A percentile compares a stretch with the other conserved stretches of the same genome.
Conservation (phyloP, 2,113 vertebrate species). For the Corythornis vintsioides region DNA sequence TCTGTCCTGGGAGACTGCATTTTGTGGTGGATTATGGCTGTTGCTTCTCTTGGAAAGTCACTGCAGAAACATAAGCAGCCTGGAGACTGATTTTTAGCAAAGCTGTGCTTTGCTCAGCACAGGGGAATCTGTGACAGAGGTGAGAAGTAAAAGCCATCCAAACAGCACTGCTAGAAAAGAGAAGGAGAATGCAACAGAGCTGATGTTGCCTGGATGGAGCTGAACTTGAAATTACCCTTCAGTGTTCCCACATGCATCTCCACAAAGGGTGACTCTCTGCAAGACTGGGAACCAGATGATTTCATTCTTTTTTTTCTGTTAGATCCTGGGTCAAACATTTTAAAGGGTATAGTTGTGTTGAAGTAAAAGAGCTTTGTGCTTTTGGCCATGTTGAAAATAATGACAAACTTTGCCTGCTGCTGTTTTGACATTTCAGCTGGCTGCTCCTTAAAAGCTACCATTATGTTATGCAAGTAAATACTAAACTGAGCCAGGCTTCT, state of each 20-base stretch:
- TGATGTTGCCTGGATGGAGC: neutral
- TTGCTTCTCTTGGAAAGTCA: neutral
- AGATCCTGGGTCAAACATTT: neutral
- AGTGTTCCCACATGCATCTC: neutral
- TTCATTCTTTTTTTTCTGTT: neutral
- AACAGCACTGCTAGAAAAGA: neutral
- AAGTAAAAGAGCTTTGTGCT: neutral
- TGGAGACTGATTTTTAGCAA: neutral
- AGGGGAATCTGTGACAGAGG: neutral
- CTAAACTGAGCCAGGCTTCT: neutral
- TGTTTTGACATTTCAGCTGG: neutral
- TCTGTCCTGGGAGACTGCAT: accelerated
- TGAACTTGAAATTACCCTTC: neutral
- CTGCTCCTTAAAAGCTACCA: slow-evolving; percentile 1
- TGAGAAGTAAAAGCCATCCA: neutral
- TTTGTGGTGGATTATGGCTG: neutral
- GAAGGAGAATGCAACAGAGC: neutral
- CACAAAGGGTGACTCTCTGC: neutral
- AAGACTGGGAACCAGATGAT: neutral
- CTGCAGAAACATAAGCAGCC: neutral
- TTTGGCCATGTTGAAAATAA: neutral
- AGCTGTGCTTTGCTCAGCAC: neutral
- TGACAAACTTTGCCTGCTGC: neutral
- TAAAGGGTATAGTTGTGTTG: neutral
- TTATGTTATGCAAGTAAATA: neutral